Conservation (phyloP, 1,140 invertebrate species). For the Heliconius eleuchia region DNA sequence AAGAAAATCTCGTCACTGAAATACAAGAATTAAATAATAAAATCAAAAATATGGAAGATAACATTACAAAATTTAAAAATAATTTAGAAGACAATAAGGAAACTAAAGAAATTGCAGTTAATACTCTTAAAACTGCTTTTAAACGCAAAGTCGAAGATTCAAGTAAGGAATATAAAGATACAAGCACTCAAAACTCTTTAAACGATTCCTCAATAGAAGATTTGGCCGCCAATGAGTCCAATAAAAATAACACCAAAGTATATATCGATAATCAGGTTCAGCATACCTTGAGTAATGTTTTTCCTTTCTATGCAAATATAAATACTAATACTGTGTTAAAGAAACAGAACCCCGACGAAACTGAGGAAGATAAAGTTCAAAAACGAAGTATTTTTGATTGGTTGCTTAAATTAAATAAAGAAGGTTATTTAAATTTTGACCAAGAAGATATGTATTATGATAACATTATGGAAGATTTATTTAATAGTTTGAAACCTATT, state of each 20-base stretch:
- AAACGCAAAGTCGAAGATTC: neutral
- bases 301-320: neutral
- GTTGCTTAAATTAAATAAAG: constrained; percentile 21
- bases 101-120: constrained; percentile 2
- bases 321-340: neutral
- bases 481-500: constrained; percentile 16
- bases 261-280: constrained; percentile 11
- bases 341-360: neutral
- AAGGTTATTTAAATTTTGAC: neutral
- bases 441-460: constrained; percentile 15
- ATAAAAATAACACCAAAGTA: neutral
- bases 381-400: constrained; percentile 18
- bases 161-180: neutral
- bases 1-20: constrained; percentile 28
- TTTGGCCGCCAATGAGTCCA: neutral
- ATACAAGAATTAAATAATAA: constrained; percentile 16
- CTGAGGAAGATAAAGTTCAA: neutral
- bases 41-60: neutral
- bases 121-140: neutral
- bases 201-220: neutral
- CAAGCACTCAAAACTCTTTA: neutral
- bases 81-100: neutral
- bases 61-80: neutral
- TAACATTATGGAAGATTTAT: constrained; percentile 15
- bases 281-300: neutral